Evolutionary conservation across 2,113 vertebrate genomes (phyloP).

Genomic region (Melanerpes formicivorus): DNA sequence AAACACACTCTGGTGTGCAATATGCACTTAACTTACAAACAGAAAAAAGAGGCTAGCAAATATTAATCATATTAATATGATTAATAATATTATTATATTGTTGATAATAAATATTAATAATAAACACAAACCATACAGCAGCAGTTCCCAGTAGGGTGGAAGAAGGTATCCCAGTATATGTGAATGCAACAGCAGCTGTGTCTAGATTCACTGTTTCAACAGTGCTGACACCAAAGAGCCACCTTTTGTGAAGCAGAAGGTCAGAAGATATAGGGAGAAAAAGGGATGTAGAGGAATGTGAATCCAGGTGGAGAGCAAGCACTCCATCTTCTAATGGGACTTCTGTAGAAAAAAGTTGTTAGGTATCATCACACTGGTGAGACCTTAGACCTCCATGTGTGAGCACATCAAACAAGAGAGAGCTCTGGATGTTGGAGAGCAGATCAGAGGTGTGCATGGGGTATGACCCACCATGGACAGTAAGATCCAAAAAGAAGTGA

Average conservation of each 20-base stretch:
- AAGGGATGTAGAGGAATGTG: neutral
- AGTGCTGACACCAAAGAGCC: neutral
- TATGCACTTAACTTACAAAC: neutral
- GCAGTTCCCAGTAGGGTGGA: neutral
- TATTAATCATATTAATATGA: neutral
- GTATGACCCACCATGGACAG: fast-evolving
- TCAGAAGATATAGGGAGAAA: neutral
- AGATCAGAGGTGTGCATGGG: fast-evolving
- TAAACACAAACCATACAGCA: too few species aligned
- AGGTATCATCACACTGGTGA: neutral
- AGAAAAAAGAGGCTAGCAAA: neutral
- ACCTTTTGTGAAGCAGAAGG: neutral
- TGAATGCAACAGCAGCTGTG: neutral
- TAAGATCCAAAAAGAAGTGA: neutral
- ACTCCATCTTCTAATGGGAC: neutral
- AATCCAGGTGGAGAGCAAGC: neutral
- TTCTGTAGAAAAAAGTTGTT: neutral
- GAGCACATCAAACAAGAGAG: fast-evolving
- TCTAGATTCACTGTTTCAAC: neutral
- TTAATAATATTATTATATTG: too few species aligned
- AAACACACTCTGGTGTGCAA: neutral
- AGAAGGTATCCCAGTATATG: neutral
- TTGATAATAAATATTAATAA: too few species aligned
- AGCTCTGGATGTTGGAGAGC: neutral
- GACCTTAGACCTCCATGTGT: fast-evolving